Conservation (phyloP, 2,797 vertebrate genomes). For the Chelmon rostratus region DNA sequence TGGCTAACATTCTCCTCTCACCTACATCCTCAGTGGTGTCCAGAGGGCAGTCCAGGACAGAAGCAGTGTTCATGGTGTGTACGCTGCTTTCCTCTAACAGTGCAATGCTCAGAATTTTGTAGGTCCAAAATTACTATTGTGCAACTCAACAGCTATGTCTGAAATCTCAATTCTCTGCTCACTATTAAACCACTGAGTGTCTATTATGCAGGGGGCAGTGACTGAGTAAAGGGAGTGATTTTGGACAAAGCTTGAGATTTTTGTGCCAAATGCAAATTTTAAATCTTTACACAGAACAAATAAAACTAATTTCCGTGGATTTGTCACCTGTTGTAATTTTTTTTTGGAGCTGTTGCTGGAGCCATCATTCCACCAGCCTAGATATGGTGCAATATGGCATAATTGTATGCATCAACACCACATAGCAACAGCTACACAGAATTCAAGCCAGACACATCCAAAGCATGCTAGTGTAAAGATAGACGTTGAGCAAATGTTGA, state of each 20-base stretch:
- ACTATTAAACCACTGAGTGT: neutral
- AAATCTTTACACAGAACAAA: neutral
- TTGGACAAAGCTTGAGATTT: neutral
- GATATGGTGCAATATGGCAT: neutral
- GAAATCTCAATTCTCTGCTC: neutral
- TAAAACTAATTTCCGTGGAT: neutral
- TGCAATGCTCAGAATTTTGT: neutral
- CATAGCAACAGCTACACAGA: too few relatives aligned
- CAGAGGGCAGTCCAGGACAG: too few relatives aligned
- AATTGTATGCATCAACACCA: neutral
- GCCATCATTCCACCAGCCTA: neutral
- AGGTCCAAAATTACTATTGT: neutral
- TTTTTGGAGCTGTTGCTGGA: neutral
- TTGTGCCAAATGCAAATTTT: neutral
- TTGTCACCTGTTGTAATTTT: neutral
- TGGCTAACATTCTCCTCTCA: too few relatives aligned
- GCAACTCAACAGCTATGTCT: neutral
- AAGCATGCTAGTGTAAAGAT: neutral
- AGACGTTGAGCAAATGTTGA: neutral
- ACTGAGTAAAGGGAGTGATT: constrained; percentile 9
- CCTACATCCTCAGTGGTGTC: too few relatives aligned
- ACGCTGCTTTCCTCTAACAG: neutral
- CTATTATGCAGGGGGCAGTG: neutral
- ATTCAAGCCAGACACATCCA: neutral
- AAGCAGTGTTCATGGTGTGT: neutral